Evolutionary conservation across 2,113 vertebrate species (phyloP).

Genomic region (Dolichallabes microphthalmus): DNA sequence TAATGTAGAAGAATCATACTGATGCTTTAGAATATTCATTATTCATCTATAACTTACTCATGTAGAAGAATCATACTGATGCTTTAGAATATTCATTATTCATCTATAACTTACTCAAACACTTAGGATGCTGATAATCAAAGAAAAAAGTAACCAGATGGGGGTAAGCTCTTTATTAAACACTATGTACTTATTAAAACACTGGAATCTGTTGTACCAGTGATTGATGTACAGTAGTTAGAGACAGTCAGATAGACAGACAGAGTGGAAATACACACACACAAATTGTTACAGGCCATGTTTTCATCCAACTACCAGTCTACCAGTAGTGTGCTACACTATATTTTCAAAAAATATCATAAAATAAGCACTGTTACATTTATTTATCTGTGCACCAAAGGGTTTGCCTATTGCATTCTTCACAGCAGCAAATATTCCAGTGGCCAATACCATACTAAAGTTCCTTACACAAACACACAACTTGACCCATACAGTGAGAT

Average conservation of each 20-base stretch:
- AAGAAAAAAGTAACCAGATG: background rate
- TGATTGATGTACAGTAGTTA: background rate
- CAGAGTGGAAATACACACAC: background rate
- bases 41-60: background rate
- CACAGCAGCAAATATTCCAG: constrained; percentile 36
- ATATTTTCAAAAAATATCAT: background rate
- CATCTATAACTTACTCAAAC: background rate
- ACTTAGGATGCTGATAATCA: background rate
- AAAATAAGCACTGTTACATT: background rate
- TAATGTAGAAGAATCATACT: background rate
- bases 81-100: background rate
- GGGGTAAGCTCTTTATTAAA: background rate
- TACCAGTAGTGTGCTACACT: background rate
- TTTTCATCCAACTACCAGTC: background rate
- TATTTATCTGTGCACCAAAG: background rate
- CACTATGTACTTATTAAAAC: background rate
- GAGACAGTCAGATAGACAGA: background rate
- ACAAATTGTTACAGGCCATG: background rate
- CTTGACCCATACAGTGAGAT: constrained; percentile 64
- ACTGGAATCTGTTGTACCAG: background rate
- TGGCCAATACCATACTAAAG: constrained; percentile 33
- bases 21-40: background rate
- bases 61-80: background rate
- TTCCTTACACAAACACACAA: constrained; percentile 58
- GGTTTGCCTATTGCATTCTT: constrained; percentile 13